phyloP scores from a whole-genome alignment of 2,888 invertebrate species.

The Coecobrya sp. region DNA sequence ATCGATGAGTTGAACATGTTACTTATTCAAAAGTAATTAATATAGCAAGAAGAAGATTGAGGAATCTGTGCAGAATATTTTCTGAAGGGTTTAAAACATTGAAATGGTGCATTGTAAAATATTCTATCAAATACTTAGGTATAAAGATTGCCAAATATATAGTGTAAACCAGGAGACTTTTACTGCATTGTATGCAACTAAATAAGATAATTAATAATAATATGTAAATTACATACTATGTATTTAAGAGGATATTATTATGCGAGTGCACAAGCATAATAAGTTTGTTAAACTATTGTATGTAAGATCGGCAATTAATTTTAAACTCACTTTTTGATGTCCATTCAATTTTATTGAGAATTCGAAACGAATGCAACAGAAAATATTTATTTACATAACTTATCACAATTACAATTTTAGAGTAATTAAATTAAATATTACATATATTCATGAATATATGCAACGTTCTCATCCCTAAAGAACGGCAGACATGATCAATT shows the following conservation, averaged over 20 bases:
- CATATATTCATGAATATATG: neutral
- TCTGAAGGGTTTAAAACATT: neutral
- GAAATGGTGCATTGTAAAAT: too few relatives aligned
- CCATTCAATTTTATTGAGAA: constrained; percentile 8
- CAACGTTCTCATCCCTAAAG: neutral
- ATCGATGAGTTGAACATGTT: neutral
- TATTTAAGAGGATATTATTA: too few relatives aligned
- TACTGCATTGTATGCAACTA: neutral
- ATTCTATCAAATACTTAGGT: neutral
- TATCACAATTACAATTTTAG: neutral
- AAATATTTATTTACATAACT: constrained; percentile 29
- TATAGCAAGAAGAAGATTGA: neutral
- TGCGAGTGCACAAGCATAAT: neutral
- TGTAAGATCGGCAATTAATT: too few relatives aligned
- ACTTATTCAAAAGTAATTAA: too few relatives aligned
- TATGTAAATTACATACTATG: too few relatives aligned
- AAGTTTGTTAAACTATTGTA: neutral
- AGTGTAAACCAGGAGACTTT: constrained; percentile 28
- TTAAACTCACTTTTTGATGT: neutral
- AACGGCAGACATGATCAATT: neutral
- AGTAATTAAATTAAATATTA: neutral
- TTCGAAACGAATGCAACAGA: constrained; percentile 12
- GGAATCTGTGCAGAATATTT: too few relatives aligned
- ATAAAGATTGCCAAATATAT: constrained; percentile 22
- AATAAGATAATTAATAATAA: neutral